These are phyloP conservation scores for Dinoponera quadriceps DNA, from an alignment of 1,140 invertebrate species.

Conservation along the genomic window DNA sequence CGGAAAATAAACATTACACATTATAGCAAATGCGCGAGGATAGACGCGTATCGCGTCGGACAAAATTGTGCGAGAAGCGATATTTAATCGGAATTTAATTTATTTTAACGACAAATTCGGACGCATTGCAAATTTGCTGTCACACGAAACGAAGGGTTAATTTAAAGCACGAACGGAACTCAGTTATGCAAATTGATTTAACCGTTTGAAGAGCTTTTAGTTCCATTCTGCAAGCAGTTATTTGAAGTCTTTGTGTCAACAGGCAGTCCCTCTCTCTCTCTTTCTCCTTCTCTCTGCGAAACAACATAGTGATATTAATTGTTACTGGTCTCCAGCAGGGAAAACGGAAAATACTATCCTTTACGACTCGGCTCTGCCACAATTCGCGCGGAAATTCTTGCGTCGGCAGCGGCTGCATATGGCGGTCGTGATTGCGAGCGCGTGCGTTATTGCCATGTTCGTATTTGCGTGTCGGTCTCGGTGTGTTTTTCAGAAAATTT, in stretches of 20 bases:
- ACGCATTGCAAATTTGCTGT: slow-evolving; percentile 31
- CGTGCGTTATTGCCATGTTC: slow-evolving; percentile 28
- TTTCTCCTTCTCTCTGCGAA: slow-evolving; percentile 29
- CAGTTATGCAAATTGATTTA: slow-evolving; percentile 56
- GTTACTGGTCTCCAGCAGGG: slow-evolving; percentile 19
- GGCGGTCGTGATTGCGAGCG: neutral
- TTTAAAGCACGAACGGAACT: slow-evolving; percentile 48
- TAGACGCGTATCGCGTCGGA: neutral
- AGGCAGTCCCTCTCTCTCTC: slow-evolving; percentile 26
- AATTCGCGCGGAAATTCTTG: slow-evolving; percentile 38
- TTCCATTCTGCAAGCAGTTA: slow-evolving; percentile 28
- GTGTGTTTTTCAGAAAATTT: slow-evolving; percentile 23
- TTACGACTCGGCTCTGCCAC: neutral
- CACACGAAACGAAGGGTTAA: slow-evolving; percentile 43
- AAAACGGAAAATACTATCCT: slow-evolving; percentile 21
- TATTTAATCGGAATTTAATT: slow-evolving; percentile 36
- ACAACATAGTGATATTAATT: slow-evolving; percentile 50
- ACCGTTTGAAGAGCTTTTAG: slow-evolving; percentile 43
- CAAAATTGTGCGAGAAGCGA: neutral
- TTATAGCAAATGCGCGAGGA: neutral
- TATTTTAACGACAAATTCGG: slow-evolving; percentile 47
- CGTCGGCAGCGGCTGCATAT: neutral
- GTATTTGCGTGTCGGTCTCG: neutral
- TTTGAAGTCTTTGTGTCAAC: slow-evolving; percentile 53
- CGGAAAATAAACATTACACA: neutral